Base-by-base conservation (phyloP, 2,113 vertebrate genomes). In the Loxodonta africana region DNA sequence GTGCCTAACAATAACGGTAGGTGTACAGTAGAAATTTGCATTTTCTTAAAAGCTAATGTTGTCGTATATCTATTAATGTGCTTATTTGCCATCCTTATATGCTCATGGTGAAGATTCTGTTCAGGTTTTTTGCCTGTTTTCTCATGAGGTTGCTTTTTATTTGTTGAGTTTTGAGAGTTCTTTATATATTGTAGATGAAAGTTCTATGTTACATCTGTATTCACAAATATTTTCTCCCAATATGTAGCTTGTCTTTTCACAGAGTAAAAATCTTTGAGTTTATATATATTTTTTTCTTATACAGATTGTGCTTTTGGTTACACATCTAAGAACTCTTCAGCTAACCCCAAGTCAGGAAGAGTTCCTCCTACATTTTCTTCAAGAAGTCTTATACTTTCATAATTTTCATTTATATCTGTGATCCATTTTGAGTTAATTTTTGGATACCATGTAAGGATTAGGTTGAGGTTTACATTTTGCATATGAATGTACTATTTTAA, bases 341-440 rank as follows among this genome's bases (percentile, higher is more conserved):
- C n/a, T 44, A 91, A 63, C 48, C 11, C 30, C 71, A 95, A 63
- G 30, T 84, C 57, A 82, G 83, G 17, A 93, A 76, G 57, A 69
- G 80, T 80, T 91, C 37, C 26, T 86, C 37, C 80, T 73, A 30
- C 46, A 41, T 65, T 92, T 77, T 87, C 65, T 83, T 84, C 17
- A 37, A 90, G 11, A 82, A 92, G 65, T 81, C 23, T 48, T 74
- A 63, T 53, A 74, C 2, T 25, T 88, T 91, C 41, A 44, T 62
- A 33, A 51, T 57, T 94, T 87, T 87, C 5, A 74, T 74, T 92
- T 92, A 73, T 28, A 44, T 53, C n/a, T 83, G 14, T 65, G 57
- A 69, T 82, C 33, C 20, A 81, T 77, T 91, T 71, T 78, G 67
- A 92, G 73, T 21, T 88, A 14, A 18, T 37, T 85, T 88, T 96